Evolutionary conservation across 1,140 invertebrate genomes (phyloP), one percentile per base, ranked within the genome.

Genomic region (Apolygus lucorum): DNA sequence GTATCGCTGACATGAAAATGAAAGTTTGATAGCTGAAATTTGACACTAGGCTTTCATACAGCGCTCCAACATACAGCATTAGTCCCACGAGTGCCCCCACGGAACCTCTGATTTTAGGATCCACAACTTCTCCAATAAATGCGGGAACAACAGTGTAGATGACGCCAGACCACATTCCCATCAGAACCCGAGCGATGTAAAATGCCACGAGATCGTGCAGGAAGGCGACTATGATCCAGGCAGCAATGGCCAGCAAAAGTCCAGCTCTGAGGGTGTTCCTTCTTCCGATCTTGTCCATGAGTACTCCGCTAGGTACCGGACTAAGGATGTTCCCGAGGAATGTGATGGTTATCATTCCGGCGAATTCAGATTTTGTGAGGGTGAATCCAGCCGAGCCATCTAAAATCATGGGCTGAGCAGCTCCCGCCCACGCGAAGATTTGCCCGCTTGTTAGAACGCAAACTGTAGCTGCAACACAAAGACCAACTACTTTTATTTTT

Each of bases 21-120:
- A 42, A 17, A 4, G 17, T 42, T 42, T 42, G 4, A 42, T 42
- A 42, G 4, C 4, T 8, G 4, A 17, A 4, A 4, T 42, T 4
- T 8, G 34, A 4, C 17, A 17, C 34, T 17, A 62, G 21, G 21
- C 54, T 62, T 22, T 62, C 54, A 21, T 62, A 62, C 4, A 62
- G 22, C 4, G 4, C 54, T 62, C 54, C 54, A 21, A 62, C 4
- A 21, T 62, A 62, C 8, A 62, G 8, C 74, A 89, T 90, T 8
- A 91, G 77, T 75, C 94, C 90, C 67, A 91, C 86, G 0, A 91
- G 89, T 2, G 90, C 90, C 4, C 91, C 90, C 0, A 74, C 4
- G 8, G 1, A 68, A 8, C 73, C 74, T 13, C 74, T 1, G 13
- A 74, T 70, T 2, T 28, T 11, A 0, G 72, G 68, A 13, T 73